Evolutionary conservation across 2,888 invertebrate genomes (phyloP), one percentile per base, ranked within the genome.

Genomic region (Diarsia mendica): DNA sequence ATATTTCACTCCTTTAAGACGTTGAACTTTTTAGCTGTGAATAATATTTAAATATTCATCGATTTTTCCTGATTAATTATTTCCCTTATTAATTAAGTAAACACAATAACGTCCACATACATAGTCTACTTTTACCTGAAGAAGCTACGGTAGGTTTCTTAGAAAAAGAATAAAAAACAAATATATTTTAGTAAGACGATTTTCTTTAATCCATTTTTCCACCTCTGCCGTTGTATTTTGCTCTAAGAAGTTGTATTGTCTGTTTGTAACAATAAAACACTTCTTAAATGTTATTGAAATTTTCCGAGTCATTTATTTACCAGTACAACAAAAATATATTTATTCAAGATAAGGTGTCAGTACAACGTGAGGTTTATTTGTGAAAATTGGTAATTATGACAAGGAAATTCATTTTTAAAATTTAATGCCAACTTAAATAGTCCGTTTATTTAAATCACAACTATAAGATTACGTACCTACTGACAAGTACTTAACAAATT

Each of bases 151-250:
- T 46, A 33, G 33, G 28, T n/a, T 44, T 64, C 48, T 9, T 13
- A 74, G 6, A 48, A 13, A 13, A 39, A 65, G 4, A 39, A 39
- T 6, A 39, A 8, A 61, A 46, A 80, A 48, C 20, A 51, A 70
- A 70, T 46, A 67, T 13, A 9, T 58, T 63, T 55, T 39, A 39
- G 39, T 39, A 53, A 70, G 13, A 18, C n/a, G 15, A 13, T 67
- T 48, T 39, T 48, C 8, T 67, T 23, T 33, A 18, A 23, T 2
- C 0, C 0, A 5, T 60, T 70, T 72, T 80, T 49, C 33, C 0
- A 18, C 6, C n/a, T 44, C 11, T 2, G 1, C 18, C 18, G 11
- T 53, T 53, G 72, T 78, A 39, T 58, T 68, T 79, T 18, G n/a
- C 13, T 13, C 18, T 58, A 65, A 65, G 39, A 51, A 15, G 39